Evolutionary conservation across 2,797 vertebrate genomes (phyloP).

Genomic region (Microtus obscurus): DNA sequence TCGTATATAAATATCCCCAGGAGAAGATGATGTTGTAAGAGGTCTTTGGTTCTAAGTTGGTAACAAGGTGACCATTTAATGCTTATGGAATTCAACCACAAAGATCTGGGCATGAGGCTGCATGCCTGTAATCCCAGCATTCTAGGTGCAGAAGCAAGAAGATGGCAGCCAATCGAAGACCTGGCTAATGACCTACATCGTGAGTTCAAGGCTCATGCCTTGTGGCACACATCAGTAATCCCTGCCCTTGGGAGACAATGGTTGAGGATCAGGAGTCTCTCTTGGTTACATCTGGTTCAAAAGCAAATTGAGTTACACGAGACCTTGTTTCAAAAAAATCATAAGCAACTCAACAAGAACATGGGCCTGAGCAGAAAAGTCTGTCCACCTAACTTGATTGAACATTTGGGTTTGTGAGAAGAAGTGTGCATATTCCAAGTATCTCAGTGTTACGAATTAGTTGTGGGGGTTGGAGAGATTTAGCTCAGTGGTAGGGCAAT

Average conservation of each 20-base stretch:
- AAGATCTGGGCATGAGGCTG: background rate
- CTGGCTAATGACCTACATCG: background rate
- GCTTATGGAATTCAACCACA: background rate
- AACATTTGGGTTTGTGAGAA: background rate
- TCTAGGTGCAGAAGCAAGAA: background rate
- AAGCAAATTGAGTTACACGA: background rate
- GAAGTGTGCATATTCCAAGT: background rate
- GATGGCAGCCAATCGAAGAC: background rate
- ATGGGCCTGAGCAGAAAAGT: background rate
- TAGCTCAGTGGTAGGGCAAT: background rate
- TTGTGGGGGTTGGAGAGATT: background rate
- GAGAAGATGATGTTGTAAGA: background rate
- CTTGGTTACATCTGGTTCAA: background rate
- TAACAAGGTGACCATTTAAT: background rate
- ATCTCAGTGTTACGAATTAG: background rate
- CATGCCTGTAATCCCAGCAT: background rate
- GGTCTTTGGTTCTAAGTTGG: slow-evolving; percentile 2
- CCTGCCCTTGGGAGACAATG: background rate
- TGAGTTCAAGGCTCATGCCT: background rate
- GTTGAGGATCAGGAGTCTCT: background rate
- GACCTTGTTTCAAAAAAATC: background rate
- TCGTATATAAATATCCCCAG: background rate
- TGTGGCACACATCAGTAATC: background rate
- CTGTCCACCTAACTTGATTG: background rate
- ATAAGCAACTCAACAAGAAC: background rate